Evolutionary conservation across 1,140 invertebrate genomes (phyloP).

Genomic region (Mylabris phalerata): DNA sequence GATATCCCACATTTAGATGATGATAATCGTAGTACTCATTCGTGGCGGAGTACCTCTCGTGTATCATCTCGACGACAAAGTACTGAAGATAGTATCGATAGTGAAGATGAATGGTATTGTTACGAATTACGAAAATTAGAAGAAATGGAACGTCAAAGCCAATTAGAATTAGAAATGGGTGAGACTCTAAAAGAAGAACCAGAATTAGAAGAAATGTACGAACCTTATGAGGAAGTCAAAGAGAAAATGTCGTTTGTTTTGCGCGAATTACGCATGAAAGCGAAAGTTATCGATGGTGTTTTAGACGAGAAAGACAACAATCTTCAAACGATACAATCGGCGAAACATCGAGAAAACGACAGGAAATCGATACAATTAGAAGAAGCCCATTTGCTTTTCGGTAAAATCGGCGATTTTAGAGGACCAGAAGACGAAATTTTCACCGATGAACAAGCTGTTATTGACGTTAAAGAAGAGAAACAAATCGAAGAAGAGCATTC

Average conservation of each 20-base stretch:
- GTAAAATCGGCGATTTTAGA: constrained; percentile 9
- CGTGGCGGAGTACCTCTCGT: constrained; percentile 74
- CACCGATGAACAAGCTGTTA: neutral
- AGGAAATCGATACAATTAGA: constrained; percentile 29
- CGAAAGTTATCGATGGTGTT: constrained; percentile 44
- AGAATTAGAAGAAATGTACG: constrained; percentile 46
- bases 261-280: constrained; percentile 63
- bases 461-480: constrained; percentile 41
- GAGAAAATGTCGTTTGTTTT: constrained; percentile 71
- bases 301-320: constrained; percentile 37
- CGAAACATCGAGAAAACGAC: constrained; percentile 40
- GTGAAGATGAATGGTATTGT: constrained; percentile 89
- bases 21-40: constrained; percentile 82
- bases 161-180: constrained; percentile 57
- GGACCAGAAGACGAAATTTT: constrained; percentile 27
- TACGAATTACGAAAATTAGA: constrained; percentile 81
- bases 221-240: constrained; percentile 64
- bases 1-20: constrained; percentile 75
- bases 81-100: constrained; percentile 88
- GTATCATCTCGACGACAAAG: constrained; percentile 84
- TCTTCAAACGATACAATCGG: constrained; percentile 39
- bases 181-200: constrained; percentile 53
- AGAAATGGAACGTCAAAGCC: constrained; percentile 71
- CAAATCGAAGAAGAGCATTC: constrained; percentile 50
- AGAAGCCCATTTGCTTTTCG: constrained; percentile 13